Evolutionary conservation across 2,888 invertebrate genomes (phyloP).

Genomic region (Eupithecia inturbata): DNA sequence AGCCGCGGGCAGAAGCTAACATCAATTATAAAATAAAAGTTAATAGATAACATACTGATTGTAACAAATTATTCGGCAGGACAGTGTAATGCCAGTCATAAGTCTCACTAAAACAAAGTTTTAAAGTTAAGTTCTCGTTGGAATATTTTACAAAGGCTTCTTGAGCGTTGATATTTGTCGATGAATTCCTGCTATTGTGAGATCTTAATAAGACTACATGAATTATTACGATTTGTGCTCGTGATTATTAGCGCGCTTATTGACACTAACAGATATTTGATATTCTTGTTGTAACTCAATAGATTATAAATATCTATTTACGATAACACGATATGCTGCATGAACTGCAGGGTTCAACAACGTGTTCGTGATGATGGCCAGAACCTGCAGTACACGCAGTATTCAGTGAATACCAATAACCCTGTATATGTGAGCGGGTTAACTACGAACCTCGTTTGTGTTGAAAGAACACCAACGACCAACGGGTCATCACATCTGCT

Average conservation of each 20-base stretch:
- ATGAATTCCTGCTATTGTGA: slow-evolving; percentile 12
- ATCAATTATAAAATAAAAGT: neutral
- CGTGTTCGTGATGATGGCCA: too few species aligned
- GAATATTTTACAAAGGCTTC: slow-evolving; percentile 13
- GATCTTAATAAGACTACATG: neutral
- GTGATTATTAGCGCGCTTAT: neutral
- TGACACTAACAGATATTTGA: neutral
- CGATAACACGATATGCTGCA: too few species aligned
- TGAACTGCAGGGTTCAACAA: too few species aligned
- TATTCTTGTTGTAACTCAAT: neutral
- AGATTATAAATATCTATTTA: too few species aligned
- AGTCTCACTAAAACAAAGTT: neutral
- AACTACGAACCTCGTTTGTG: too few species aligned
- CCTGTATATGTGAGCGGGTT: too few species aligned
- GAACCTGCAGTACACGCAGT: too few species aligned
- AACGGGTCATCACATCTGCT: too few species aligned
- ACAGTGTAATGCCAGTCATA: neutral
- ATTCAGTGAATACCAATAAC: too few species aligned
- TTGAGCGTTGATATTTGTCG: slow-evolving; percentile 6
- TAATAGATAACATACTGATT: neutral
- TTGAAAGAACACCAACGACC: too few species aligned
- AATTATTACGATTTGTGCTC: slow-evolving; percentile 6
- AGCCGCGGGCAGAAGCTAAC: neutral
- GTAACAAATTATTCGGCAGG: neutral
- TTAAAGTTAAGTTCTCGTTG: slow-evolving; percentile 5